Conservation (phyloP, 1,140 invertebrate genomes). For the Anastrepha ludens region DNA sequence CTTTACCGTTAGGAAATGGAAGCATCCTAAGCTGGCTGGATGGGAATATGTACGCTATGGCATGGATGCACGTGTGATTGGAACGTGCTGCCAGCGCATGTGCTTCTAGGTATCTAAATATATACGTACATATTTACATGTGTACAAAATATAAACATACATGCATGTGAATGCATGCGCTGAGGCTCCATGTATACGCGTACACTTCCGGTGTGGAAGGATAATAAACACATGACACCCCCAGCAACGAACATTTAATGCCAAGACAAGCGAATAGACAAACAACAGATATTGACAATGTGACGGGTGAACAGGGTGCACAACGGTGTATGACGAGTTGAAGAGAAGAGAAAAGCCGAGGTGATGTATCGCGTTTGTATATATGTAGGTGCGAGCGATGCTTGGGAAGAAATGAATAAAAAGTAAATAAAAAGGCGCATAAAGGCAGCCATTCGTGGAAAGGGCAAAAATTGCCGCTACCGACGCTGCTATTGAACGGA, state of each 20-base stretch:
- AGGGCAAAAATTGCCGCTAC: neutral
- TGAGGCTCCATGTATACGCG: slow-evolving; percentile 22
- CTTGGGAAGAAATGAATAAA: neutral
- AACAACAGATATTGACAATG: slow-evolving; percentile 48
- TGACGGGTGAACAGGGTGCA: slow-evolving; percentile 4
- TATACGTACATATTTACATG: neutral
- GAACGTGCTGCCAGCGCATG: slow-evolving; percentile 5
- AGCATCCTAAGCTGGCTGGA: slow-evolving; percentile 12
- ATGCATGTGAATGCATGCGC: neutral
- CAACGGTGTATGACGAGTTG: neutral
- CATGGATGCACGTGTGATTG: neutral
- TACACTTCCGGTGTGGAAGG: slow-evolving; percentile 53
- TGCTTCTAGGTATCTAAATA: neutral
- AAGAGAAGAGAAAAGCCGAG: too few species aligned
- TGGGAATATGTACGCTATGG: neutral
- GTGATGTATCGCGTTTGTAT: neutral
- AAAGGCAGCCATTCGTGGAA: slow-evolving; percentile 5
- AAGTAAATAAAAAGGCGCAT: neutral
- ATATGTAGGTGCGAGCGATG: neutral
- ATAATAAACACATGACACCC: slow-evolving; percentile 55
- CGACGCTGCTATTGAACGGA: neutral
- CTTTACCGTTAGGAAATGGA: slow-evolving; percentile 51
- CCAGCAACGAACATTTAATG: slow-evolving; percentile 53
- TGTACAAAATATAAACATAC: neutral
- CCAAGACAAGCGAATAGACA: slow-evolving; percentile 48